Evolutionary conservation across 2,113 vertebrate genomes (phyloP), one percentile per base, ranked within the genome.

Genomic region (Thinocorus orbignyianus): DNA sequence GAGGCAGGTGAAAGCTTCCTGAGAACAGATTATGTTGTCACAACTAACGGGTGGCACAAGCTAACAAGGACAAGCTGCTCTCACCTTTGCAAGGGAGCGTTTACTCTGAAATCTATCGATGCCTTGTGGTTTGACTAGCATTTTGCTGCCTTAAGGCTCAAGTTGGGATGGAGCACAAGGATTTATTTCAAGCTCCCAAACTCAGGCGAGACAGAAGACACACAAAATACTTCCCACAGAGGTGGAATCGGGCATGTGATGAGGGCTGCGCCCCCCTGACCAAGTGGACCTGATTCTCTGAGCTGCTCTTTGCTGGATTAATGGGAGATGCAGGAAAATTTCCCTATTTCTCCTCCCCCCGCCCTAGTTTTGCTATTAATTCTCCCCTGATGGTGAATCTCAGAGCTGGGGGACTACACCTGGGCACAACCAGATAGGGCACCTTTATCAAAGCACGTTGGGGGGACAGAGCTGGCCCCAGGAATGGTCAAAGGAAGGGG

Each of bases 61-160:
- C 13, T 51, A 19, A 17, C 7, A 37, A 20, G 64, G 57, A 39
- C 44, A 24, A 66, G 69, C 39, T 72, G n/a, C 37, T 66, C 11
- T 51, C 4, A 1, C 9, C 31, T 23, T 26, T 7, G 0, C 0
- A 2, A 33, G 8, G 35, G 18, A 52, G 35, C 0, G 8, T 60
- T 94, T 84, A 55, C 62, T 82, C 71, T 80, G 70, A 52, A 84
- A 46, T 25, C 35, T 66, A 71, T 18, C 3, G 13, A 48, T 8
- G 23, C 5, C 14, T 22, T 28, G 11, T 69, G 49, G 11, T 41
- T 64, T 18, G 15, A 58, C 18, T 46, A 73, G 41, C 31, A 13
- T 12, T 88, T 71, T 86, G 7, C 41, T 70, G 37, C 60, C 60
- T 58, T 57, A 26, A 4, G 3, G 44, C 55, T 81, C 42, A 33